A percentile compares a stretch with the other conserved stretches of the same genome.
Conservation (phyloP, 2,797 vertebrate genomes). For the Rhabdophis nuchalis region DNA sequence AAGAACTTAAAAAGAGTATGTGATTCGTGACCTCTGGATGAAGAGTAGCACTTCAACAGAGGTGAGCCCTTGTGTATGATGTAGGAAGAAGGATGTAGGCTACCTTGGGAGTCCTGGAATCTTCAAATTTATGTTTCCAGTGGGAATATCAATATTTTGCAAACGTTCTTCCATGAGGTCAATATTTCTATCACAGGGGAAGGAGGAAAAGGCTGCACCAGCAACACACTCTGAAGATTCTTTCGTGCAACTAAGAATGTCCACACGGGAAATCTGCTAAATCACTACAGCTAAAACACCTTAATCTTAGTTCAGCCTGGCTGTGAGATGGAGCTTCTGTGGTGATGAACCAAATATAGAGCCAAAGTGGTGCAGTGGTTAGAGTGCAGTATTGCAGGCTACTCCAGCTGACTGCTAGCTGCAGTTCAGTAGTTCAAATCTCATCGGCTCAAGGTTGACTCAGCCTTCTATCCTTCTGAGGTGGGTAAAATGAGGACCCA, state of each 20-base stretch:
- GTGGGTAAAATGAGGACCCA: too few species aligned
- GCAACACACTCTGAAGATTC: background rate
- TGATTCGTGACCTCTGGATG: background rate
- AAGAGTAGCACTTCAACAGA: background rate
- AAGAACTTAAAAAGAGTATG: background rate
- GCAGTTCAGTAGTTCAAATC: too few species aligned
- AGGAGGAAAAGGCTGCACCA: background rate
- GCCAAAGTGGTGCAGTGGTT: too few species aligned
- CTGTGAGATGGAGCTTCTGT: background rate
- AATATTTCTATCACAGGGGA: background rate
- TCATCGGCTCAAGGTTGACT: too few species aligned
- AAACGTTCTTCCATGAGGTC: background rate
- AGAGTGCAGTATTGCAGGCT: too few species aligned
- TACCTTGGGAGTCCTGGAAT: background rate
- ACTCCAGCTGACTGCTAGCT: too few species aligned
- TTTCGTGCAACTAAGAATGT: background rate
- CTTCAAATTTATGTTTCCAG: background rate
- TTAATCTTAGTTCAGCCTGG: background rate
- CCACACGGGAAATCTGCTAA: background rate
- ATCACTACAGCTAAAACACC: background rate
- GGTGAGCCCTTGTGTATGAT: background rate
- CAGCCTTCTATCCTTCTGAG: too few species aligned
- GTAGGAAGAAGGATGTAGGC: background rate
- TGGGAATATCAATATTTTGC: background rate
- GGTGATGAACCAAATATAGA: background rate